Evolutionary conservation across 2,113 vertebrate species (phyloP), one percentile per base, ranked within the genome.

Genomic region (Albula goreensis): DNA sequence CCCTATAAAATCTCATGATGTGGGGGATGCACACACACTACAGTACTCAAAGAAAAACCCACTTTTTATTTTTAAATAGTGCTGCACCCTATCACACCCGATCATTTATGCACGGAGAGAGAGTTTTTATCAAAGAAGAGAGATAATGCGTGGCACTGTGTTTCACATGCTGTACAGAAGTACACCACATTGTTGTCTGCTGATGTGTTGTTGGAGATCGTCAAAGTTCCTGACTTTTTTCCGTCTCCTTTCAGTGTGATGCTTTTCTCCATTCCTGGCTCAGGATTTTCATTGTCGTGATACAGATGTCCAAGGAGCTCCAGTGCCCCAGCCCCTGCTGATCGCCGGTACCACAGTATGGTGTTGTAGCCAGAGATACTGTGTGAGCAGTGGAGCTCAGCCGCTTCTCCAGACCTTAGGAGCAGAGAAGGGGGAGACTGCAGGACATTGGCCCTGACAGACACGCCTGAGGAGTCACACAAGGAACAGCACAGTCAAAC

Each of bases 141-240:
- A 49, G 15, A 12, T 31, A 25, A 80, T 19, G 49, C 90, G 60
- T 41, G 48, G 78, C 82, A 50, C 17, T 31, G 94, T 94, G 93
- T 83, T 56, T 77, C 0, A 0, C 89, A 86, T 1, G 92, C 91
- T 87, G 93, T 91, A 92, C 93, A 93, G 87, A 89, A 93, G 81
- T 93, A 94, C 17, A 90, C 56, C 0, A 87, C 91, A 48, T 70
- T 83, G 57, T 74, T 83, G 66, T 90, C 89, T n/a, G 50, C 41
- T 66, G 53, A 57, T 52, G 22, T 80, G 53, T 87, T 22, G 4
- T 74, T 83, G 41, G 85, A 85, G 74, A 92, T 91, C 50, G 87
- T 50, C 80, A 91, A 81, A 56, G 74, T 78, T 19, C 87, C 88
- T 2, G 83, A 5, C 22, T 22, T 88, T 66, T 85, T 86, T 50